A percentile compares a stretch with the other conserved stretches of the same genome.
Evolutionary conservation across 2,888 invertebrate genomes (phyloP).

Genomic region (Agrochola lota): DNA sequence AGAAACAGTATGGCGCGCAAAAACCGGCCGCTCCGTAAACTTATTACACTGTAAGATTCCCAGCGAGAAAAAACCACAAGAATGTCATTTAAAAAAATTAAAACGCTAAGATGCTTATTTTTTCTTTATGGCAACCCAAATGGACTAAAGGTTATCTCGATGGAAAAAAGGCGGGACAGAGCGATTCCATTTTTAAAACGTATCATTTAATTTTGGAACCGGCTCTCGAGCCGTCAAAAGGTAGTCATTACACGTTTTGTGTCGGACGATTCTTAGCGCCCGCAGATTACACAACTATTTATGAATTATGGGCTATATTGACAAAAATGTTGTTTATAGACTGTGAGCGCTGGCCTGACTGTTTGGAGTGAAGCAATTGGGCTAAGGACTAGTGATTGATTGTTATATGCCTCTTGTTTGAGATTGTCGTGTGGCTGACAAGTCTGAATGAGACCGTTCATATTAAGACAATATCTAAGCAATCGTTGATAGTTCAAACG

Average conservation of each 20-base stretch:
- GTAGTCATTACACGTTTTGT: slow-evolving; percentile 90
- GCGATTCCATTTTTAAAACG: slow-evolving; percentile 91
- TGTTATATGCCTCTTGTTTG: slow-evolving; percentile 39
- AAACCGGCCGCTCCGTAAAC: slow-evolving; percentile 83
- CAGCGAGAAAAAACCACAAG: slow-evolving; percentile 89
- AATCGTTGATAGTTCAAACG: slow-evolving; percentile 33
- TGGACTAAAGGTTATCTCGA: slow-evolving; percentile 90
- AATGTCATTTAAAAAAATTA: slow-evolving; percentile 90
- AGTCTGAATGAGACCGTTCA: slow-evolving; percentile 19
- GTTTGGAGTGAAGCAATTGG: slow-evolving; percentile 41
- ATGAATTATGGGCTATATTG: slow-evolving; percentile 77
- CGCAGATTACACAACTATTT: slow-evolving; percentile 81
- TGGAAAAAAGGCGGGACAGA: slow-evolving; percentile 89
- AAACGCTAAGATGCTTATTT: slow-evolving; percentile 87
- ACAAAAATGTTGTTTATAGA: slow-evolving; percentile 64
- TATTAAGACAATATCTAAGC: slow-evolving; percentile 37
- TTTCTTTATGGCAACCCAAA: slow-evolving; percentile 88
- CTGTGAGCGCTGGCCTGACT: slow-evolving; percentile 33
- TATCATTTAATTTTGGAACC: slow-evolving; percentile 91
- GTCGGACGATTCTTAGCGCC: slow-evolving; percentile 86
- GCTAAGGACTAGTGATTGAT: slow-evolving; percentile 61
- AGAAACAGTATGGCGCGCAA: slow-evolving; percentile 80
- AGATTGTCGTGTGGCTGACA: slow-evolving; percentile 43
- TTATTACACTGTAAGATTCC: slow-evolving; percentile 87
- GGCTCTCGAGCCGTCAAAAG: slow-evolving; percentile 90